Percentiles rank a stretch among this genome's conserved stretches.
Conservation (phyloP, 2,113 vertebrate genomes). For the Dendropsophus ebraccatus region DNA sequence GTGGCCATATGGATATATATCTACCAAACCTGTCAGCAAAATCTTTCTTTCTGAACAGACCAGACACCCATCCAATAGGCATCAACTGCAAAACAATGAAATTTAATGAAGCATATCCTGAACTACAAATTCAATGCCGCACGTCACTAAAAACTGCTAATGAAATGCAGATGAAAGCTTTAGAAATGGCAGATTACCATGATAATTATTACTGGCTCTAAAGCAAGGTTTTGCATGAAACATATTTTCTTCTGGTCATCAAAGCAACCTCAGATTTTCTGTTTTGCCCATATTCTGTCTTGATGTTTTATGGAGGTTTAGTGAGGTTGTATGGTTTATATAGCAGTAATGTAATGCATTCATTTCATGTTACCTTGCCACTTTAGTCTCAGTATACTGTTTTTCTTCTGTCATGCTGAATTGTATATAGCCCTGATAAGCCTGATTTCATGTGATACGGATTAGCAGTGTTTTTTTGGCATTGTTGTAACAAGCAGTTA, state of each 20-base stretch:
- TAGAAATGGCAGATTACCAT: conserved; percentile 52
- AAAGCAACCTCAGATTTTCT: conserved; percentile 7
- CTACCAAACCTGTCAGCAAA: neutral
- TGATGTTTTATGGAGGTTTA: neutral
- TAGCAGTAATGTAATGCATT: neutral
- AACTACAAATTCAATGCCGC: conserved; percentile 32
- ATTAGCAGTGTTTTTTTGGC: neutral
- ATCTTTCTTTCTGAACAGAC: conserved; percentile 11
- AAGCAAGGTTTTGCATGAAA: conserved; percentile 30
- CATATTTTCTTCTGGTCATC: conserved; percentile 41
- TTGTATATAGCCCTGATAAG: neutral
- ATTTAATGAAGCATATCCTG: conserved; percentile 41
- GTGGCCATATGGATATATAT: neutral
- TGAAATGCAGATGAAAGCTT: conserved; percentile 54
- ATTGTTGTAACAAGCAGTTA: neutral
- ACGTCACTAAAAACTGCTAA: conserved; percentile 40
- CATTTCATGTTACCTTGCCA: neutral
- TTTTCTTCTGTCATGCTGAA: neutral
- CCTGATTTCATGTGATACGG: neutral
- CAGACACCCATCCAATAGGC: neutral
- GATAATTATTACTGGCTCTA: conserved; percentile 27
- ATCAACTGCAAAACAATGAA: conserved; percentile 46
- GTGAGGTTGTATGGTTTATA: neutral
- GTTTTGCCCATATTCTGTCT: conserved; percentile 10
- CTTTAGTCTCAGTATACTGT: neutral